Evolutionary conservation across 1,140 invertebrate genomes (phyloP), one percentile per base, ranked within the genome.

Genomic region (Hesperophylax magnus): DNA sequence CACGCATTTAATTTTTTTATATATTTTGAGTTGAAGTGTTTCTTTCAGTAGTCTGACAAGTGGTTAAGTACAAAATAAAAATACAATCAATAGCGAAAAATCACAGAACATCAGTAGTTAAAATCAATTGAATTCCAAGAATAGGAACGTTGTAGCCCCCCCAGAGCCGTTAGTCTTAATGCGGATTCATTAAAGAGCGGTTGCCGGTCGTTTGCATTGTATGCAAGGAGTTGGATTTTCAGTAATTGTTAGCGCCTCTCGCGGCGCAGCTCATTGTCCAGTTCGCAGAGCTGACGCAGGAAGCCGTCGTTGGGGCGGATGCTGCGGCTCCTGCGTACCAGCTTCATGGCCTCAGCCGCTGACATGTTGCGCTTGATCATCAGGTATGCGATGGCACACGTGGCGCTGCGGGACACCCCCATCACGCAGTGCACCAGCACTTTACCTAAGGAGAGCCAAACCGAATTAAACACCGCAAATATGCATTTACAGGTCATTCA

Each of bases 231-330:
- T 47, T 14, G 39, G 39, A 47, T 47, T 47, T 47, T 47, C 39
- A 39, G 31, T 52, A 65, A 67, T 67, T 14, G 78, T 81, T 77
- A 81, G 79, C 79, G 79, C 60, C 89, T 88, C 81, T 90, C 88
- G 78, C 90, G 89, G 76, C 89, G 89, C 54, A 94, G 88, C 75
- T 93, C 91, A 86, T 93, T 92, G 86, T 96, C 94, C 27, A 96
- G 89, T 72, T 92, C 91, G 52, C 93, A 93, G 56, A 97, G 87
- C 85, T 97, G 96, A 58, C 92, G 91, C 74, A 96, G 88, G 89
- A 97, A 97, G 58, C 95, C 95, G 84, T 93, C 91, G 85, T 97
- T 97, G 52, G 96, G 96, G 84, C 93, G 91, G 82, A 96, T 93
- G 81, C 93, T 91, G 24, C 96, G 91, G 74, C 91, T 91, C 81